phyloP scores from a whole-genome alignment of 1,140 invertebrate species.

The Melitaea cinxia region DNA sequence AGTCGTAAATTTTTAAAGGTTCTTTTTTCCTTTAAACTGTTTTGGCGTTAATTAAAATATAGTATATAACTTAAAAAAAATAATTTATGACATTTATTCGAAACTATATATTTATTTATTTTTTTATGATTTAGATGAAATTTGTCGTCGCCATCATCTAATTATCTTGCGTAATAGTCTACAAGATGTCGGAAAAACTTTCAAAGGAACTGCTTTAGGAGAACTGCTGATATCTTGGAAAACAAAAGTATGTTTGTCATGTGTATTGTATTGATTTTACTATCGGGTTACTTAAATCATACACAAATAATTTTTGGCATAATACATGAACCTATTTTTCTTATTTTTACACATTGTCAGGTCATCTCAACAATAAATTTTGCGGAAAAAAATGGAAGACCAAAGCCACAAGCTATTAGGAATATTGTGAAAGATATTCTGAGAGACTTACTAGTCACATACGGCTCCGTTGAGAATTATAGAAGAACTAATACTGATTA shows the following conservation, averaged over 20 bases:
- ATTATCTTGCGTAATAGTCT: slow-evolving; percentile 48
- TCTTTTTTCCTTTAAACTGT: no score
- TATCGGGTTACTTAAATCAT: no score
- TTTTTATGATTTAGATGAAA: slow-evolving; percentile 50
- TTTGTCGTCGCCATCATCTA: slow-evolving; percentile 61
- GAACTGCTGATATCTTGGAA: slow-evolving; percentile 56
- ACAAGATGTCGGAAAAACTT: slow-evolving; percentile 41
- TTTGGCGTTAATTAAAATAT: no score
- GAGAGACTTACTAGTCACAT: slow-evolving; percentile 48
- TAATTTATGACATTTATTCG: no score
- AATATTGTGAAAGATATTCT: slow-evolving; percentile 43
- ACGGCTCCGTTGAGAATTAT: slow-evolving; percentile 43
- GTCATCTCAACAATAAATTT: slow-evolving; percentile 37
- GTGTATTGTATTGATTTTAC: not conserved
- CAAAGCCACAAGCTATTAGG: slow-evolving; percentile 36
- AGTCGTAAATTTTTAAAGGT: not conserved
- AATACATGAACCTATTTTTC: not conserved
- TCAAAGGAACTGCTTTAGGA: slow-evolving; percentile 49
- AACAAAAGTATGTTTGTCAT: slow-evolving; percentile 47
- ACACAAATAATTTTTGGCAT: not conserved
- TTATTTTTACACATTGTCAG: slow-evolving; percentile 30
- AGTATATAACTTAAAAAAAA: no score
- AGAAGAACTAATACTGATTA: slow-evolving; percentile 39
- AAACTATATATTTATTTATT: no score
- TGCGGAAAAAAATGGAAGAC: slow-evolving; percentile 46